These are phyloP conservation scores for Heterotilapia buettikoferi DNA, from an alignment of 2,113 vertebrate species.

Conservation along the genomic window DNA sequence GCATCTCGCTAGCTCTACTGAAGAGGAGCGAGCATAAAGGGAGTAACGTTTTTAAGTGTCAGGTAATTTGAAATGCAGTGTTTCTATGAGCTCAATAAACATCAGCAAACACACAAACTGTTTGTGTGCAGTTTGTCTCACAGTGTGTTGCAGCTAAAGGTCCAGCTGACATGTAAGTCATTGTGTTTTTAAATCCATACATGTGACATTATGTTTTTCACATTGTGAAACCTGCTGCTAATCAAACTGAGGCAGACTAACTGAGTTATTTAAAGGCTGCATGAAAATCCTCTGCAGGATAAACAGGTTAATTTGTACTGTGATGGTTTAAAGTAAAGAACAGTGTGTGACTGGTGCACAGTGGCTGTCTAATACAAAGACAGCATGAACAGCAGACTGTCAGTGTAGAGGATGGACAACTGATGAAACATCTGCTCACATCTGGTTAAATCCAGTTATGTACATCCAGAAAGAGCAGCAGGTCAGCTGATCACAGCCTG, in stretches of 20 bases:
- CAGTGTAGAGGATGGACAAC: not conserved
- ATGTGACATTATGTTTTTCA: not conserved
- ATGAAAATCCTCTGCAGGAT: not conserved
- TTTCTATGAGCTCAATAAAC: not conserved
- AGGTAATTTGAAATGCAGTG: not conserved
- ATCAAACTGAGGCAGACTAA: not conserved
- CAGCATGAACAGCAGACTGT: not conserved
- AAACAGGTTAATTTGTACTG: not conserved
- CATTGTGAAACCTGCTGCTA: not conserved
- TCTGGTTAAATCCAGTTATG: not conserved
- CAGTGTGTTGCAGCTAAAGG: not conserved
- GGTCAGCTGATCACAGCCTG: not conserved
- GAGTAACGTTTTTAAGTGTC: not conserved
- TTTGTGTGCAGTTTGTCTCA: not conserved
- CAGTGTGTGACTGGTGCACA: not conserved
- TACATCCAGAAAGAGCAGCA: not conserved
- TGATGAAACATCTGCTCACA: not conserved
- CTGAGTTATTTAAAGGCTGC: not conserved
- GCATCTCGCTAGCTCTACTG: not conserved
- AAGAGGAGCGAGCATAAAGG: not conserved
- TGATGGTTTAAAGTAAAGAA: not conserved
- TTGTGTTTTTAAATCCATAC: not conserved
- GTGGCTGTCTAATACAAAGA: not conserved
- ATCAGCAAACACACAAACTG: not conserved
- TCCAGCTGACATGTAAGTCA: not conserved